Evolutionary conservation across 1,140 invertebrate species (phyloP).

Genomic region (Capitella teleta): DNA sequence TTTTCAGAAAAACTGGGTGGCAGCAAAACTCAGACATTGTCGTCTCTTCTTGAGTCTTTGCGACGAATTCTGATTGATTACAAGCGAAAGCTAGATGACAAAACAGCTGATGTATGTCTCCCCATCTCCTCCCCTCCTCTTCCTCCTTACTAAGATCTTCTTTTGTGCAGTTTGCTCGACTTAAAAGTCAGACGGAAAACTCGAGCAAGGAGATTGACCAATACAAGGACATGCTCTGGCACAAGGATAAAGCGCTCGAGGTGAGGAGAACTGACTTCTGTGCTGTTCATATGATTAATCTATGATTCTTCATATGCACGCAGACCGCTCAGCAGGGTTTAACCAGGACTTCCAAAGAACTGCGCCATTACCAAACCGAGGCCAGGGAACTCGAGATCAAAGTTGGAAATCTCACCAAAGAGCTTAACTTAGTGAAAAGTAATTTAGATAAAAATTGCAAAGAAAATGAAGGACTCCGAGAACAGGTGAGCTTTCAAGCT

Average conservation of each 20-base stretch:
- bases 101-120: slow-evolving; percentile 2
- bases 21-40: background rate
- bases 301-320: background rate
- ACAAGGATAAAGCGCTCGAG: slow-evolving; percentile 36
- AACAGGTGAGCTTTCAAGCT: too few species aligned
- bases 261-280: slow-evolving; percentile 12
- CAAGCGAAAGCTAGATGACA: slow-evolving; percentile 1
- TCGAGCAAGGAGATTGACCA: slow-evolving; percentile 27
- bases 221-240: slow-evolving; percentile 28
- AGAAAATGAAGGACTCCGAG: too few species aligned
- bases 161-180: slow-evolving; percentile 8
- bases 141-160: background rate
- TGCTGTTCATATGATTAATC: background rate
- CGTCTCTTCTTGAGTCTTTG: background rate
- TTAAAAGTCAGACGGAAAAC: slow-evolving; percentile 21
- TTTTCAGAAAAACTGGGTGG: background rate
- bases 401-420: too few species aligned
- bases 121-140: background rate
- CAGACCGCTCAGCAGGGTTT: slow-evolving; percentile 2
- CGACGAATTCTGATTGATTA: slow-evolving; percentile 1
- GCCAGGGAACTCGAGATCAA: too few species aligned
- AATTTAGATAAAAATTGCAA: background rate
- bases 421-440: too few species aligned
- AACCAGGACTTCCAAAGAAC: background rate
- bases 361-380: background rate